Evolutionary conservation across 2,113 vertebrate genomes (phyloP).

Genomic region (Taxidea taxus): DNA sequence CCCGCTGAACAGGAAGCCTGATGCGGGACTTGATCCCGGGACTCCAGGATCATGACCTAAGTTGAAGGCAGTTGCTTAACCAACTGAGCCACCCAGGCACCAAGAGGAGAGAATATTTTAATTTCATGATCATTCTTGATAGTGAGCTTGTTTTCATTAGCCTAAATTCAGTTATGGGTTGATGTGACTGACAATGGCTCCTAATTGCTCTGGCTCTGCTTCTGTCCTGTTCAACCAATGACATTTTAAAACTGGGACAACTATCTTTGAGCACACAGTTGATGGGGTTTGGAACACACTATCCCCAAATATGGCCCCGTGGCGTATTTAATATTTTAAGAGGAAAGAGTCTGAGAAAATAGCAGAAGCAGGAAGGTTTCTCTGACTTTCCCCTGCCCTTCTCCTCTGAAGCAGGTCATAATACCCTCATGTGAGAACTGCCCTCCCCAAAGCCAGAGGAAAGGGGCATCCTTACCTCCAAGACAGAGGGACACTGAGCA

Average conservation of each 20-base stretch:
- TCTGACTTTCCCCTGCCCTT: background rate
- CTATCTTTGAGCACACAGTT: background rate
- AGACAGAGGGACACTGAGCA: background rate
- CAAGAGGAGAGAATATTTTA: constrained; percentile 1
- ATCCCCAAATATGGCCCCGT: background rate
- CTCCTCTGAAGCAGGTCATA: background rate
- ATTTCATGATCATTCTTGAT: constrained; percentile 15
- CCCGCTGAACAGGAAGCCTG: too few species aligned
- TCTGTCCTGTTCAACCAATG: background rate
- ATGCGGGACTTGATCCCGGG: too few species aligned
- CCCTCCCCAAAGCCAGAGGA: background rate
- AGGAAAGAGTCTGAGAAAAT: background rate
- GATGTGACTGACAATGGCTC: background rate
- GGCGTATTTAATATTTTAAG: background rate
- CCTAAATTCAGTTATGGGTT: constrained; percentile 9
- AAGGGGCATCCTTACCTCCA: background rate
- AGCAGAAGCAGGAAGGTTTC: background rate
- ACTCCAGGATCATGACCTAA: too few species aligned
- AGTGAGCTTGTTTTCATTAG: background rate
- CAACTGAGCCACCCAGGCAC: too few species aligned
- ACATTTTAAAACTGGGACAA: background rate
- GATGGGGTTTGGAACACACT: background rate
- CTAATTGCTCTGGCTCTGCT: background rate
- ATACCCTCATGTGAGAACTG: background rate
- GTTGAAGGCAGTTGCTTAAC: too few species aligned